These are phyloP conservation scores for Plemyria rubiginata DNA, from an alignment of 2,888 invertebrate species.

Conservation along the genomic window DNA sequence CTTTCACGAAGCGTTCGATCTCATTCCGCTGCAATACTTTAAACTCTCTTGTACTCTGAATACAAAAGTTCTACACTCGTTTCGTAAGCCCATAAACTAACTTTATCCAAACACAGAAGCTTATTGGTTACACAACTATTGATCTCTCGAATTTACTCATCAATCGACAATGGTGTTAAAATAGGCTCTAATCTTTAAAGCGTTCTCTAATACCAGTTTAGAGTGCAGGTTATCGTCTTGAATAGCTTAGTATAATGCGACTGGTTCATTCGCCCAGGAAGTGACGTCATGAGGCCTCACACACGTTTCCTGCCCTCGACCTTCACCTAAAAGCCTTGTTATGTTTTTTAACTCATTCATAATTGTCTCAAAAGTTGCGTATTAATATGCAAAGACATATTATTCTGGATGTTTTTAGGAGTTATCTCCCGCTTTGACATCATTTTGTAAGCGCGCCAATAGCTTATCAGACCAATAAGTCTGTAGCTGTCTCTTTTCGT, in stretches of 20 bases:
- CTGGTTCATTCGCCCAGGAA: constrained; percentile 70
- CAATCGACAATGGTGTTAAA: constrained; percentile 47
- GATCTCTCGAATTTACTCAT: constrained; percentile 44
- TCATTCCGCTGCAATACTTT: constrained; percentile 16
- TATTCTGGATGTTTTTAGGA: too few species aligned
- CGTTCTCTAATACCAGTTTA: constrained; percentile 59
- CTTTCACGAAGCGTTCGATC: constrained; percentile 20
- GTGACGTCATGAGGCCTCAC: constrained; percentile 72
- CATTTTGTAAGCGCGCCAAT: too few species aligned
- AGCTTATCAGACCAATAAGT: too few species aligned
- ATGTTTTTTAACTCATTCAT: constrained; percentile 25
- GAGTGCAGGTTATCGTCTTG: constrained; percentile 61
- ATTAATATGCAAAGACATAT: neutral
- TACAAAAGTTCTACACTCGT: constrained; percentile 19
- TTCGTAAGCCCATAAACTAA: constrained; percentile 33
- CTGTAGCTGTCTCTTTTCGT: too few species aligned
- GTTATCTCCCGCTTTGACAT: neutral
- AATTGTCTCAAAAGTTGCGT: neutral
- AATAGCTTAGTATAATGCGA: constrained; percentile 56
- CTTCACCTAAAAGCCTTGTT: constrained; percentile 73
- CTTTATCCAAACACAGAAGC: constrained; percentile 31
- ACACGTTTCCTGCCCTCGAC: constrained; percentile 68
- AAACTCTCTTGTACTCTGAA: constrained; percentile 9
- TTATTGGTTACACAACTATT: constrained; percentile 41
- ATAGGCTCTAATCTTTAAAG: constrained; percentile 55